A percentile compares a stretch with the other conserved stretches of the same genome.
Conservation (phyloP, 1,140 invertebrate genomes). For the Bombus affinis region DNA sequence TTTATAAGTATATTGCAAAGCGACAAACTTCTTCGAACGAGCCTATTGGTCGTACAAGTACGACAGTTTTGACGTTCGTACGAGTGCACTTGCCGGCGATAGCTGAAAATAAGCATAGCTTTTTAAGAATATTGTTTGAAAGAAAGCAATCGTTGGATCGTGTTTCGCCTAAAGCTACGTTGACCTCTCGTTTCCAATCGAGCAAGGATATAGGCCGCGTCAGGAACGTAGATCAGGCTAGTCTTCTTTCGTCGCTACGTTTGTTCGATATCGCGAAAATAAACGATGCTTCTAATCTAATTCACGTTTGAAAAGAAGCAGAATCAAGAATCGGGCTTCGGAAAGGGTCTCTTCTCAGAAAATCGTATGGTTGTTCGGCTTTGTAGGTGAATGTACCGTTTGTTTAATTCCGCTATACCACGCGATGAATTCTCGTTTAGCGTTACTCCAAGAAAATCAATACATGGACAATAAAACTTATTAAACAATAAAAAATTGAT, state of each 20-base stretch:
- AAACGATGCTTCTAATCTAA: neutral
- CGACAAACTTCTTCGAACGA: too few relatives aligned
- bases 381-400: conserved; percentile 50
- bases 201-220: neutral
- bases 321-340: neutral
- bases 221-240: conserved; percentile 3
- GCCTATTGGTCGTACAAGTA: neutral
- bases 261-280: neutral
- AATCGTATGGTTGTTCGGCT: conserved; percentile 36
- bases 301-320: neutral
- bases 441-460: conserved; percentile 13
- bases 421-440: neutral
- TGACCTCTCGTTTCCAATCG: conserved; percentile 17
- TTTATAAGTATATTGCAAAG: neutral
- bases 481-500: conserved; percentile 7
- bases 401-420: conserved; percentile 28
- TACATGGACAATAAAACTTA: neutral
- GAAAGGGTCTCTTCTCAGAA: neutral
- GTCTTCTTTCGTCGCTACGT: neutral
- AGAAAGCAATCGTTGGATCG: neutral
- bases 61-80: neutral
- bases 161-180: conserved; percentile 27
- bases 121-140: neutral
- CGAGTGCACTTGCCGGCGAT: neutral
- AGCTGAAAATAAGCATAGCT: neutral